Evolutionary conservation across 2,888 invertebrate genomes (phyloP), one percentile per base, ranked within the genome.

Genomic region (Chaetogeoica ovagalla): DNA sequence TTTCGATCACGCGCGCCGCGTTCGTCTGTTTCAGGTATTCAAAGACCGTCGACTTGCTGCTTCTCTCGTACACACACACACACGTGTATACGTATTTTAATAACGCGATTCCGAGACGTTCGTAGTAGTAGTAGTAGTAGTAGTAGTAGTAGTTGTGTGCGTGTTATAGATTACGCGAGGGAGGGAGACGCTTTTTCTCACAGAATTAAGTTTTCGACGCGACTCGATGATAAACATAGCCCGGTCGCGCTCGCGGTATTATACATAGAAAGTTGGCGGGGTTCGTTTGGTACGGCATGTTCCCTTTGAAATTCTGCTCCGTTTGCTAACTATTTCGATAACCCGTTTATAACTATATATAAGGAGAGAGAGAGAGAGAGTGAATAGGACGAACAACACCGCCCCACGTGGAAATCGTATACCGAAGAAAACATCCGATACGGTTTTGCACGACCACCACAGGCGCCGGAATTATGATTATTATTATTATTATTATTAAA

Each of bases 241-340:
- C 6, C 3, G 1, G 55, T 1, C 19, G 6, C 17, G n/a, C n/a
- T n/a, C n/a, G n/a, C n/a, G 8, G 5, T 13, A 39, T 37, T 71
- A 71, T 59, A 55, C 19, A 8, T 39, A 39, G 5, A 21, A 2
- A 6, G 8, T 48, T 13, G 48, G 48, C 17, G 70, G 23, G 37
- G 37, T 55, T 6, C 63, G 37, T 63, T 74, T 37, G 21, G 55
- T 30, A 30, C 30, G 4, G 30, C 30, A 7, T 74, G 65, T 74
- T 74, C 65, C 30, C 74, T 74, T 74, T 65, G 65, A 74, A 74
- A 65, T 74, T 55, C 21, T 65, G 65, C 21, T 65, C 65, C 55
- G 74, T 55, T 13, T 13, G 63, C 39, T 55, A 55, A 74, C 74
- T 65, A 65, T 63, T 63, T 63, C 63, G 73, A 52, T 63, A 63